Evolutionary conservation across 2,888 invertebrate genomes (phyloP), one percentile per base, ranked within the genome.

Genomic region (Xanthia togata): DNA sequence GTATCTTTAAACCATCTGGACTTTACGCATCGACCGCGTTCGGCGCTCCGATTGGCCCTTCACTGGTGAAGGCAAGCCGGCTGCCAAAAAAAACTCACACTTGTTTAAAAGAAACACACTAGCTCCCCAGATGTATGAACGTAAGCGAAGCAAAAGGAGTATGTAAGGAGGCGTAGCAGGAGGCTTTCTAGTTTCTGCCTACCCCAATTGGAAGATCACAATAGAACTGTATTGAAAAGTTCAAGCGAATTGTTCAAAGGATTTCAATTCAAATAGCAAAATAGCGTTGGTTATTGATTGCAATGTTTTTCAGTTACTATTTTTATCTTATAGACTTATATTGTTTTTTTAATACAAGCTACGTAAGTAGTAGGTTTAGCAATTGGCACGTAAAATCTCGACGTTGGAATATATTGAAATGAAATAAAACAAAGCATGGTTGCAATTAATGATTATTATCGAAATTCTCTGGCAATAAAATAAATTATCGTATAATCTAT

Each of bases 281-380:
- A 60, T 47, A 31, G 35, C 57, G 65, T 35, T 47, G 35, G 31
- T 11, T n/a, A 73, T 47, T 35, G 44, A 38, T 59, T 47, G 44
- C 20, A n/a, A 57, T 59, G 55, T 69, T 41, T 62, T n/a, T n/a
- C 31, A 41, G 11, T 17, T 17, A 65, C 23, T 41, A 17, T 35
- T 55, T 44, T 59, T 20, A 73, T 47, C 20, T 57, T 20, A 69
- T n/a, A 60, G n/a, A n/a, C n/a, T n/a, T n/a, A n/a, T n/a, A n/a
- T n/a, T n/a, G n/a, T 59, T 38, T 14, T 73, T 69, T 47, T 41
- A 26, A 64, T 23, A 50, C 4, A 55, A 55, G 41, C 26, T 31
- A 41, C 26, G 20, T 23, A 26, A 12, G 20, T 26, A 38, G 12
- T 20, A 6, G 9, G 41, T 59, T 59, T 60, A 70, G 14, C 26